These are phyloP conservation scores for Polypterus bichir DNA, from an alignment of 2,113 vertebrate species.

Conservation along the genomic window DNA sequence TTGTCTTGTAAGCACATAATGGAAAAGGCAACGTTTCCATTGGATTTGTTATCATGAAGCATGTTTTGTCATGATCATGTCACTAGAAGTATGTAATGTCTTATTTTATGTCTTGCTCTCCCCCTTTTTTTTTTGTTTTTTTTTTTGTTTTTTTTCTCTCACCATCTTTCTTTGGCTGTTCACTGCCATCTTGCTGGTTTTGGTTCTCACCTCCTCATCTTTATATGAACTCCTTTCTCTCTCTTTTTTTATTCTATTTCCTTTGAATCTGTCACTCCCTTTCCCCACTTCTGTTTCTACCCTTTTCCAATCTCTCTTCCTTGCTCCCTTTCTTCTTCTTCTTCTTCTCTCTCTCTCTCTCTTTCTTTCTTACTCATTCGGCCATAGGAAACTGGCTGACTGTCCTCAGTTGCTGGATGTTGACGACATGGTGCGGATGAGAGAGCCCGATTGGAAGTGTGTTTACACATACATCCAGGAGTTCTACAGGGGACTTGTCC, in stretches of 20 bases:
- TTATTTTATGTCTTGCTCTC: slow-evolving; percentile 30
- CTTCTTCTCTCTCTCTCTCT: slow-evolving; percentile 8
- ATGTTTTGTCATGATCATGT: slow-evolving; percentile 48
- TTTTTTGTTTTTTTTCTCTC: slow-evolving; percentile 13
- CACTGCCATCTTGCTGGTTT: neutral
- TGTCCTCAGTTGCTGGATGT: slow-evolving; percentile 96
- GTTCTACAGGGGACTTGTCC: slow-evolving; percentile 97
- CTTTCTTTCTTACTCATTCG: slow-evolving; percentile 25
- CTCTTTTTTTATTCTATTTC: neutral
- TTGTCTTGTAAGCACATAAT: slow-evolving; percentile 27
- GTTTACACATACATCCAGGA: slow-evolving; percentile 99
- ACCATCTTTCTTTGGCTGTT: neutral
- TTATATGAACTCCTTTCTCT: neutral
- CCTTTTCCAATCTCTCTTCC: slow-evolving; percentile 13
- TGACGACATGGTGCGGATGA: slow-evolving; percentile 99
- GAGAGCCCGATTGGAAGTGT: slow-evolving; percentile 98
- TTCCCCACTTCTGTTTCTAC: slow-evolving; percentile 2
- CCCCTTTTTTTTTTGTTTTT: slow-evolving; percentile 14
- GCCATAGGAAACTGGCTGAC: slow-evolving; percentile 87
- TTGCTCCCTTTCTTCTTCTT: slow-evolving; percentile 2
- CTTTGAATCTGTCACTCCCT: neutral
- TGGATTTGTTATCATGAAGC: slow-evolving; percentile 48
- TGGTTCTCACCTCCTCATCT: slow-evolving; percentile 4
- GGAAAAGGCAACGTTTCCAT: slow-evolving; percentile 33
- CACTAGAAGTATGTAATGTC: slow-evolving; percentile 49